Percentiles rank a stretch among this genome's conserved stretches.
phyloP scores from a whole-genome alignment of 2,888 invertebrate genomes.

The Galerucella nymphaeae region DNA sequence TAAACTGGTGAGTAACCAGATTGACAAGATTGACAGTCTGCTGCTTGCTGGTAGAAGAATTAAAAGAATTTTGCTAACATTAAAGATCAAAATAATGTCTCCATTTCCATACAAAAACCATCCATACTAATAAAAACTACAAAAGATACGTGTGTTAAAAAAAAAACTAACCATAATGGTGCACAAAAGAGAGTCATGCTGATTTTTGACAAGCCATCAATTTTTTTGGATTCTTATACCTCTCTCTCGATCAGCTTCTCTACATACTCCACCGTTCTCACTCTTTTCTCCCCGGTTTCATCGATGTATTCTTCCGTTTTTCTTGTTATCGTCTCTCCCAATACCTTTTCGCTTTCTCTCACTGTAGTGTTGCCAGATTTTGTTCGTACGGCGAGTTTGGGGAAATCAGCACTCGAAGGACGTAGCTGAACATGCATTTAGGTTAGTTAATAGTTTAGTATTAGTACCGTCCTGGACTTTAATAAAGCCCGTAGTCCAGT shows the following conservation, averaged over 20 bases:
- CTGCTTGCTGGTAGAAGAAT: too few relatives aligned
- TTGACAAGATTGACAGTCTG: too few relatives aligned
- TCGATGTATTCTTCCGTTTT: slow-evolving; percentile 91
- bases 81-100: slow-evolving; percentile 6
- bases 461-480: slow-evolving; percentile 58
- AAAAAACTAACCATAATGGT: slow-evolving; percentile 59
- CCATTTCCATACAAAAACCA: slow-evolving; percentile 12
- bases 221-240: slow-evolving; percentile 70
- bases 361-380: slow-evolving; percentile 86
- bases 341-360: slow-evolving; percentile 89
- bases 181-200: slow-evolving; percentile 56
- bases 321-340: slow-evolving; percentile 87
- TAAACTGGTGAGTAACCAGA: too few relatives aligned
- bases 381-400: slow-evolving; percentile 89
- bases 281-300: slow-evolving; percentile 87
- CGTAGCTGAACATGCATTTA: slow-evolving; percentile 64
- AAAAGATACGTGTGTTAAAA: slow-evolving; percentile 33
- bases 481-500: slow-evolving; percentile 19
- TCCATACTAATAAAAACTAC: slow-evolving; percentile 23
- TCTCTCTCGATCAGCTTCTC: slow-evolving; percentile 96
- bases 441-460: slow-evolving; percentile 53
- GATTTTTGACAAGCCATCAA: slow-evolving; percentile 45
- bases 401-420: slow-evolving; percentile 76
- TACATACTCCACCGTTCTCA: slow-evolving; percentile 92
- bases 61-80: background rate